Conservation (phyloP, 64 coral and sea anemone genomes). For the Montipora cactus region DNA sequence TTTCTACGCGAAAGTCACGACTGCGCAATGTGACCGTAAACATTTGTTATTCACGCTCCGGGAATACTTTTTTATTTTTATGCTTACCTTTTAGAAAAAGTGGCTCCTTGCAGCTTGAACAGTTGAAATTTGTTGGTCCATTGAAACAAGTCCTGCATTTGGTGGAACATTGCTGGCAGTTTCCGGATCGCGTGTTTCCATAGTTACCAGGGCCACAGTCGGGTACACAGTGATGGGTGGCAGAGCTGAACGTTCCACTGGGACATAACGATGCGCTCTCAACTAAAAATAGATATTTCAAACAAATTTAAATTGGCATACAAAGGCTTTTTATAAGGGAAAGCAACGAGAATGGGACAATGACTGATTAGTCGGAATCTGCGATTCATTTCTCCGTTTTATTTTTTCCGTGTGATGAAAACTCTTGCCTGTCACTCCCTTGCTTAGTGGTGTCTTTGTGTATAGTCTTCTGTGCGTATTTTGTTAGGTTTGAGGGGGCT, state of each 20-base stretch:
- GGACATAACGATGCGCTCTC: constrained; percentile 18
- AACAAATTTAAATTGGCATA: background rate
- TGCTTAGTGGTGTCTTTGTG: too few species aligned
- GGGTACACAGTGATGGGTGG: constrained; percentile 55
- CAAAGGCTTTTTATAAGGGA: too few species aligned
- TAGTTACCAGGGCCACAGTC: constrained; percentile 74
- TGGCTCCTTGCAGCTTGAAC: constrained; percentile 64
- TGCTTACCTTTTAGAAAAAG: constrained; percentile 47
- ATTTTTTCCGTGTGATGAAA: too few species aligned
- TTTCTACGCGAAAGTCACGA: too few species aligned
- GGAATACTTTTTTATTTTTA: background rate
- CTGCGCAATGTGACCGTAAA: too few species aligned
- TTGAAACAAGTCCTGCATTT: constrained; percentile 66
- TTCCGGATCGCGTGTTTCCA: constrained; percentile 51
- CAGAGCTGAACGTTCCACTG: constrained; percentile 38
- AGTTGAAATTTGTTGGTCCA: constrained; percentile 47
- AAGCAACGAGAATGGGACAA: too few species aligned
- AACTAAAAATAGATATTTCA: background rate
- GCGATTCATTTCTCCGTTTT: too few species aligned
- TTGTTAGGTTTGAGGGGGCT: too few species aligned
- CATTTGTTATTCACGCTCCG: too few species aligned
- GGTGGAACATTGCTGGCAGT: constrained; percentile 56
- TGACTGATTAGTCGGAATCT: too few species aligned
- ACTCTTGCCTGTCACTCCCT: too few species aligned
- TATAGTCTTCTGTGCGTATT: too few species aligned